Conservation (phyloP, 2,113 vertebrate species). For the Stegostoma tigrinum region DNA sequence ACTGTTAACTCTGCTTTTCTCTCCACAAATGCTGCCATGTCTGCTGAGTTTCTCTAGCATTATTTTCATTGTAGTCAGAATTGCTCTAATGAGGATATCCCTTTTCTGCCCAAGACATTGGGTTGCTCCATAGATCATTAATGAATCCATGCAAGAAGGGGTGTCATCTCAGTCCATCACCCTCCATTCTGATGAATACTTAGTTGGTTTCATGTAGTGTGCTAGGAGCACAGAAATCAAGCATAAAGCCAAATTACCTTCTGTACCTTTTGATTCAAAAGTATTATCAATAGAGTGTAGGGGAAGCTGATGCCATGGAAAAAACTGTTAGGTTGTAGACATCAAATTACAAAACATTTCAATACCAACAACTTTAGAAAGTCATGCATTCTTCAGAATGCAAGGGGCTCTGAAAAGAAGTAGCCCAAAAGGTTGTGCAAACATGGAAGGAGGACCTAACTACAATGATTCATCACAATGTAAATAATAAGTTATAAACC, state of each 20-base stretch:
- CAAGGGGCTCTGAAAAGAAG: not conserved
- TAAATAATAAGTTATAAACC: not conserved
- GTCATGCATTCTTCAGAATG: not conserved
- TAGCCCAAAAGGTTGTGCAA: not conserved
- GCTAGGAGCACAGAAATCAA: not conserved
- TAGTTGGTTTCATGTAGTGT: not conserved
- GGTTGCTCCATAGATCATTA: conserved; percentile 27
- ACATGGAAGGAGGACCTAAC: not conserved
- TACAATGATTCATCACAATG: not conserved
- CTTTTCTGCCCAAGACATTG: conserved; percentile 45
- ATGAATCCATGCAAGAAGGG: conserved; percentile 35
- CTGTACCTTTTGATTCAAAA: not conserved
- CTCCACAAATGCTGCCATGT: too few relatives aligned
- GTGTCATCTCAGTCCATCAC: not conserved
- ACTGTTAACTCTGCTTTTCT: too few relatives aligned
- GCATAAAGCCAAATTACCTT: not conserved
- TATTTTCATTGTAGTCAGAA: not conserved
- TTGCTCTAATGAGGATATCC: conserved; percentile 43
- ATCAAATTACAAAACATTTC: not conserved
- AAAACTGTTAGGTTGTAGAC: not conserved
- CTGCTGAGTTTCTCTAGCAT: too few relatives aligned
- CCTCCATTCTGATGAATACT: not conserved
- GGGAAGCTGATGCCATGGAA: not conserved
- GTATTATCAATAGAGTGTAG: not conserved
- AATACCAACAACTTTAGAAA: not conserved